These are phyloP conservation scores for Colius striatus DNA, from an alignment of 2,113 vertebrate species.

Conservation along the genomic window DNA sequence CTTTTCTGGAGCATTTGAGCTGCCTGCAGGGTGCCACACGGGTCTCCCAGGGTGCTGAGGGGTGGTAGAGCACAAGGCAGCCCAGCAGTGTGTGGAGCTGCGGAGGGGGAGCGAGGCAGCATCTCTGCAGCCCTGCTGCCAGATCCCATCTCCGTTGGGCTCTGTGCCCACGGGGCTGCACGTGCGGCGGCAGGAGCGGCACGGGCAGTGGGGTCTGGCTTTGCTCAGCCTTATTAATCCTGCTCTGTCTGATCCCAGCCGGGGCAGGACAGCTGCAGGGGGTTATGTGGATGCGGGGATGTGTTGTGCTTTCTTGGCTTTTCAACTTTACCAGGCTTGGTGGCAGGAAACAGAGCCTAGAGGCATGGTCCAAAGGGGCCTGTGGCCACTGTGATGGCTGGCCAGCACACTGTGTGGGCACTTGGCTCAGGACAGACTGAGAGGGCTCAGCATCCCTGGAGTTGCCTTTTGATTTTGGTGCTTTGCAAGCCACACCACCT, in stretches of 20 bases:
- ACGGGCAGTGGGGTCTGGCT: conserved; percentile 25
- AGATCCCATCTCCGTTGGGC: not conserved
- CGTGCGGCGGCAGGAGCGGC: not conserved
- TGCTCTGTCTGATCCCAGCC: conserved; percentile 45
- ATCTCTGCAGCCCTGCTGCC: not conserved
- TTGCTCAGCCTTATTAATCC: conserved; percentile 1
- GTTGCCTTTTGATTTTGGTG: not conserved
- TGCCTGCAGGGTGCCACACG: not conserved
- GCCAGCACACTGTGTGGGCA: fast-evolving
- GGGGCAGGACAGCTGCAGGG: not conserved
- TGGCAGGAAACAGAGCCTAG: not conserved
- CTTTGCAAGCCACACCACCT: not conserved
- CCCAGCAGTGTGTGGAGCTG: not conserved
- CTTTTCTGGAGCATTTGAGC: not conserved
- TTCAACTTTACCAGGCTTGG: conserved; percentile 4
- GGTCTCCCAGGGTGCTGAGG: fast-evolving
- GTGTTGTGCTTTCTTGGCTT: conserved; percentile 45
- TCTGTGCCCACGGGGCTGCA: not conserved
- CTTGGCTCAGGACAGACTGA: not conserved
- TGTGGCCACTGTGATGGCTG: not conserved
- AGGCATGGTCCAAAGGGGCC: not conserved
- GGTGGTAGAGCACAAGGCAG: not conserved
- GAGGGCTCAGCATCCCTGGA: not conserved
- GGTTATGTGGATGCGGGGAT: fast-evolving
- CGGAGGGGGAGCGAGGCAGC: fast-evolving